Conservation (phyloP, 2,888 invertebrate genomes). For the Ophraella communa region DNA sequence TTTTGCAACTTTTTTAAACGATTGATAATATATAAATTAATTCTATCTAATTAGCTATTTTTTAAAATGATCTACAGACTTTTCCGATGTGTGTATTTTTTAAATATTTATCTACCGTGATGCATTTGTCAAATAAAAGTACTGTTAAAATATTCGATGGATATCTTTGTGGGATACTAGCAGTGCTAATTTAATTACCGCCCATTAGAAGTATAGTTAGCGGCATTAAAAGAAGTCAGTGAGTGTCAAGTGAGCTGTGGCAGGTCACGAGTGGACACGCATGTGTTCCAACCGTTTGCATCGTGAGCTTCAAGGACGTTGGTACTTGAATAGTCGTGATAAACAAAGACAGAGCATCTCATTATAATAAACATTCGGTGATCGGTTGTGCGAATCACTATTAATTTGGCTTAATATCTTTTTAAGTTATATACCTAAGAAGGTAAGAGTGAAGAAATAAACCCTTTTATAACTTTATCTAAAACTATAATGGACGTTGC, state of each 20-base stretch:
- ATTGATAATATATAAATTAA: too few relatives aligned
- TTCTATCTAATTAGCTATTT: too few relatives aligned
- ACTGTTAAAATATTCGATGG: neutral
- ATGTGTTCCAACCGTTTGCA: constrained; percentile 37
- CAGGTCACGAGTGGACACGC: constrained; percentile 19
- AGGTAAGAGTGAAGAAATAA: neutral
- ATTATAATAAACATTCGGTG: neutral
- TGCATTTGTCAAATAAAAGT: neutral
- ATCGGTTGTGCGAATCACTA: neutral
- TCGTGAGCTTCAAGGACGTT: constrained; percentile 43
- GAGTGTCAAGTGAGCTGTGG: constrained; percentile 1
- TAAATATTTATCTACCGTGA: neutral
- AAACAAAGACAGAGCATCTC: constrained; percentile 8
- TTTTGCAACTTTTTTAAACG: too few relatives aligned
- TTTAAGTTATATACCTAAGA: neutral
- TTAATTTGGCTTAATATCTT: neutral
- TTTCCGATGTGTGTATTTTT: too few relatives aligned
- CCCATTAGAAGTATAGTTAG: constrained; percentile 13
- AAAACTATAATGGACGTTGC: too few relatives aligned
- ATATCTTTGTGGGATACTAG: neutral
- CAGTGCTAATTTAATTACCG: constrained; percentile 39
- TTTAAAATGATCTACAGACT: too few relatives aligned
- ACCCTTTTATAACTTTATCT: neutral
- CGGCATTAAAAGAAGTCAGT: neutral
- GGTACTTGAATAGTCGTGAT: constrained; percentile 26